phyloP scores from a whole-genome alignment of 2,888 invertebrate species.

The Tachina grossa region DNA sequence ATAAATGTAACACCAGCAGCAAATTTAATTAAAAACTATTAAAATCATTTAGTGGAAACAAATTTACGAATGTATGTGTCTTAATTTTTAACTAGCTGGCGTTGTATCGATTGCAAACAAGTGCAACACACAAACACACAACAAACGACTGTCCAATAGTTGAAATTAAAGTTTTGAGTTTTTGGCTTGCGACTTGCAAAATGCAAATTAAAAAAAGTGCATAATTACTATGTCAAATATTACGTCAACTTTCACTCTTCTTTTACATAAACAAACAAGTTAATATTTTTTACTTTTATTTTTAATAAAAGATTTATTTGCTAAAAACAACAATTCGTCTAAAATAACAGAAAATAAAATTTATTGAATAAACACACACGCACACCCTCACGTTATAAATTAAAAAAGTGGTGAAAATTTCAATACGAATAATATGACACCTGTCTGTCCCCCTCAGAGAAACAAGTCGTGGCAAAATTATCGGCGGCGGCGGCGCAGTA shows the following conservation, averaged over 20 bases:
- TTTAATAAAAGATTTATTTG: constrained; percentile 35
- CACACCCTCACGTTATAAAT: background rate
- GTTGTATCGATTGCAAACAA: constrained; percentile 44
- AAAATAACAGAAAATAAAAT: background rate
- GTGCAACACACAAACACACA: background rate
- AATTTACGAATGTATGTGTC: background rate
- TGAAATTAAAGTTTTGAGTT: background rate
- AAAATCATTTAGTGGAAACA: background rate
- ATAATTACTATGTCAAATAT: constrained; percentile 65
- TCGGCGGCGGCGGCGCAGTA: no score
- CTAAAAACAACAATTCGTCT: constrained; percentile 38
- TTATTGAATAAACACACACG: background rate
- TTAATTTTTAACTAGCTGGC: constrained; percentile 13
- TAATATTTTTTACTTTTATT: constrained; percentile 13
- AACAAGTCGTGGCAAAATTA: no score
- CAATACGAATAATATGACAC: constrained; percentile 52
- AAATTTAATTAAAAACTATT: constrained; percentile 42
- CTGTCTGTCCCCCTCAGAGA: no score
- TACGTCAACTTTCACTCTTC: constrained; percentile 69
- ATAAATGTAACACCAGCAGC: constrained; percentile 1
- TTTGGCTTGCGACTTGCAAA: background rate
- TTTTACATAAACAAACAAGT: background rate
- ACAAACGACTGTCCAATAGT: constrained; percentile 4
- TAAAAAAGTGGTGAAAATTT: constrained; percentile 47
- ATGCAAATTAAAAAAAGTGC: constrained; percentile 8